phyloP scores from a whole-genome alignment of 2,797 vertebrate genomes.

The Xenops minutus region DNA sequence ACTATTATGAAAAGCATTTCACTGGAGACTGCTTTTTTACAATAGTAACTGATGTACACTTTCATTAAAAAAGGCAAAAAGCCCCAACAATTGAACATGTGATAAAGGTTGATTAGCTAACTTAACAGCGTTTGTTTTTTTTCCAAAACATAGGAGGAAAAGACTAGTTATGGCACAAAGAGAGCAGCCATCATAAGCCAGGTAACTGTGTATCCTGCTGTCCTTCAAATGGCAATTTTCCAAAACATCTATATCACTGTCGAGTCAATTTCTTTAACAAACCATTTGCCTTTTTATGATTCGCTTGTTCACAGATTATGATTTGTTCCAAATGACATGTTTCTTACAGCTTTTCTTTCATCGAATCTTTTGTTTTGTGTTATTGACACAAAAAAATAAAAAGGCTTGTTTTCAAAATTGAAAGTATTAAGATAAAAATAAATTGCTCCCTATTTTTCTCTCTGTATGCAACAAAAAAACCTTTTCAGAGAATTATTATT shows the following conservation, averaged over 20 bases:
- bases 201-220: neutral
- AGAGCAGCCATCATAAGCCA: neutral
- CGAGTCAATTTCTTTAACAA: neutral
- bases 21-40: neutral
- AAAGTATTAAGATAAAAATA: neutral
- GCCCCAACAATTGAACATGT: neutral
- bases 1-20: neutral
- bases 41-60: neutral
- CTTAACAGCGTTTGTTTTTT: neutral
- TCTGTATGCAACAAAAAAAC: neutral
- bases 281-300: neutral
- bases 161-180: neutral
- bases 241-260: neutral
- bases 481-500: neutral
- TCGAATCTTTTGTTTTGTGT: neutral
- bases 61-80: neutral
- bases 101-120: neutral
- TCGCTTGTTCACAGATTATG: accelerated
- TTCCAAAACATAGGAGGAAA: neutral
- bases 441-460: neutral
- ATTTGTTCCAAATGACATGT: neutral
- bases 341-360: neutral
- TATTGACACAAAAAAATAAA: neutral
- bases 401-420: neutral
- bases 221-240: neutral